Conservation (phyloP, 2,113 vertebrate species). For the Dromaius novaehollandiae region DNA sequence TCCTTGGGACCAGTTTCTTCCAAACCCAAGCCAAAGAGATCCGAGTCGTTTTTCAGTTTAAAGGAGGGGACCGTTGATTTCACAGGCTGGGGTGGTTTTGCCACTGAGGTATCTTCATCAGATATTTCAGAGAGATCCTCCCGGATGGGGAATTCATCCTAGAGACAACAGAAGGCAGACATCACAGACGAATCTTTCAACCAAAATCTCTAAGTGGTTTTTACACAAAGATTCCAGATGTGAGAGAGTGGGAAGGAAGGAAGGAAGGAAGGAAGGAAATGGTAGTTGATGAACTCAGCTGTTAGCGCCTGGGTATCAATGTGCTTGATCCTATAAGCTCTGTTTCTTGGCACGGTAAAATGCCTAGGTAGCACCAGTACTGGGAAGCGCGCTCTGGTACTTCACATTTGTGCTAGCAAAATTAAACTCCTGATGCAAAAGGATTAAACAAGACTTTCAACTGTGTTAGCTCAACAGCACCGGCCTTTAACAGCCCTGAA, state of each 20-base stretch:
- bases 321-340: background rate
- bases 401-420: background rate
- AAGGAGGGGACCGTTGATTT: constrained; percentile 80
- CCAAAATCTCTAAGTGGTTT: background rate
- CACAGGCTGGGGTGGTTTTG: constrained; percentile 62
- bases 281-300: background rate
- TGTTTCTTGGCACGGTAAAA: background rate
- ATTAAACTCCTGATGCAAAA: background rate
- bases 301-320: background rate
- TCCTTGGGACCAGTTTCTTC: constrained; percentile 78
- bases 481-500: background rate
- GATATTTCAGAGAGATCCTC: constrained; percentile 90
- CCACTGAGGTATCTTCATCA: constrained; percentile 80
- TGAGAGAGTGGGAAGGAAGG: background rate
- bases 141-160: constrained; percentile 85
- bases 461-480: background rate
- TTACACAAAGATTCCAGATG: background rate
- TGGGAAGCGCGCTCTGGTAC: background rate
- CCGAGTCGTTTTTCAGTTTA: constrained; percentile 81
- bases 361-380: background rate
- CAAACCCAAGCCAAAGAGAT: constrained; percentile 92
- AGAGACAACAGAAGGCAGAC: background rate
- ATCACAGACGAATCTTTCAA: background rate
- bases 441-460: background rate
- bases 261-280: background rate